Evolutionary conservation across 1,140 invertebrate species (phyloP), one percentile per base, ranked within the genome.

Genomic region (Acyrthosiphon pisum): DNA sequence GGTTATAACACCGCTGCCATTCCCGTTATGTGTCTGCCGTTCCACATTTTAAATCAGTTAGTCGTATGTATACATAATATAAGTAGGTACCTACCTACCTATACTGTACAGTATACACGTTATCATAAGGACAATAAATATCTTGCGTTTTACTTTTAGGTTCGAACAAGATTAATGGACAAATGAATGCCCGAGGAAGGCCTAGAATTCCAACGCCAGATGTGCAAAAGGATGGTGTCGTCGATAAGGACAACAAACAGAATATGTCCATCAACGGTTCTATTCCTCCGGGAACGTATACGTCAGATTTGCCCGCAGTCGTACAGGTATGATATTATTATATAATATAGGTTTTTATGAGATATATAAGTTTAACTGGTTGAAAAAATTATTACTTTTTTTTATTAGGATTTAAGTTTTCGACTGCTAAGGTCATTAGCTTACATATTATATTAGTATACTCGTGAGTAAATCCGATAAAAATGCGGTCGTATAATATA

Each of bases 121-220:
- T 46, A 44, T 30, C 86, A 9, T 56, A 23, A 89, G 35, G 26
- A 18, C 18, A 46, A 87, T 89, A 56, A 53, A 89, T 56, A 89
- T 35, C 11, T 18, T 88, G 7, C 23, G 88, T 46, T 83, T 93
- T 91, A 44, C 44, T 94, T 93, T 89, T 60, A 94, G 94, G 94
- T 56, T 93, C 94, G 68, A 90, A 90, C 93, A 97, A 97, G 95
- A 95, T 96, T 94, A 97, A 97, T 95, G 96, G 96, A 9, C 96
- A 97, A 35, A 96, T 96, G 93, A 96, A 96, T 26, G 95, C 97
- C 92, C 97, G 97, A 94, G 97, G 97, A 94, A 96, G 97, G 88
- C 97, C 98, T 2, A 96, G 98, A 84, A 98, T 98, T 93, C 98
- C 98, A 48, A 98, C 98, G 6, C 98, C 98, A 0, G 98, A 98